Evolutionary conservation across 2,888 invertebrate species (phyloP), one percentile per base, ranked within the genome.

Genomic region (Toxonevra muliebris): DNA sequence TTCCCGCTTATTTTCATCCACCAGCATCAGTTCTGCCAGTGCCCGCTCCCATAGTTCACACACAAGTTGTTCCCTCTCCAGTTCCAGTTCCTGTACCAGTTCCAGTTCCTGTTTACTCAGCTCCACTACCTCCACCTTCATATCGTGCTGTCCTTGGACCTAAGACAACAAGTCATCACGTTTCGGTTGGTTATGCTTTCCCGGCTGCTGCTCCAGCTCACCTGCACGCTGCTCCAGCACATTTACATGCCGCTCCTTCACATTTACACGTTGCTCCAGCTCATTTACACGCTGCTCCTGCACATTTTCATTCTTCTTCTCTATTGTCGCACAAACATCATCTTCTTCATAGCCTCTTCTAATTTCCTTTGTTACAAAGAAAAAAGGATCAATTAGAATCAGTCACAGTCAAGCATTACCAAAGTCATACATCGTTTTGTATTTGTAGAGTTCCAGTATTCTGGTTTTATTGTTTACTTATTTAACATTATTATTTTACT

Each of bases 71-170:
- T n/a, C 62, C 57, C 7, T 68, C 67, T 54, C 74, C 61, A 15
- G 68, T 69, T 20, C 71, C 72, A 30, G 19, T 71, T 45, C 59
- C 69, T 12, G 63, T 68, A 1, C 64, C 71, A 30, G 45, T 74
- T 12, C 54, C 73, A n/a, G 71, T 75, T 0, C 75, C 76, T 9
- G 69, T 80, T 0, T 65, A 75, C 3, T 82, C 82, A 52, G 69
- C 82, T 0, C 61, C 79, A n/a, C 78, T 79, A 1, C 73, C 68
- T 19, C 11, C 63, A 17, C 74, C 74, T 9, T 74, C 69, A 15
- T 83, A 83, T 57, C 84, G 84, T 8, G 84, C 78, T 7, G 80
- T 80, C 17, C 78, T 79, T 10, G 83, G 83, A 17, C 83, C 83
- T 9, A 81, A 82, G 63, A 81, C 79, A 30, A 84, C 84, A 40